A percentile compares a stretch with the other conserved stretches of the same genome.
Evolutionary conservation across 1,140 invertebrate species (phyloP).

Genomic region (Drosophila sproati): DNA sequence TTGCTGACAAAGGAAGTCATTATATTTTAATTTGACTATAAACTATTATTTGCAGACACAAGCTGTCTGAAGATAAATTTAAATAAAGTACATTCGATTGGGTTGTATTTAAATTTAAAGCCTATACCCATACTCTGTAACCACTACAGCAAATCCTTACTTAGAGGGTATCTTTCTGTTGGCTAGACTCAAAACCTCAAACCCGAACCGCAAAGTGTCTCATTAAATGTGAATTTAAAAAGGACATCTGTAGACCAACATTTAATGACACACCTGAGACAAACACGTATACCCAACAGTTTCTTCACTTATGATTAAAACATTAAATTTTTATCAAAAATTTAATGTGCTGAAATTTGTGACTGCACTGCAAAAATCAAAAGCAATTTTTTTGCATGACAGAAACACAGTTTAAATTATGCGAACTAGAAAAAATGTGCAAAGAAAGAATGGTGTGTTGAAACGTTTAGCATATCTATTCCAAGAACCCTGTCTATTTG

Average conservation of each 20-base stretch:
- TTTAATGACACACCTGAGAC: slow-evolving; percentile 42
- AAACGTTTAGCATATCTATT: slow-evolving; percentile 19
- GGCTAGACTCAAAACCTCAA: not conserved
- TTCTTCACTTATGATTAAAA: not conserved
- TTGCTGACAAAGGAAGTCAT: not conserved
- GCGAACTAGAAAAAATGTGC: slow-evolving; percentile 24
- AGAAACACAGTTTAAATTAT: slow-evolving; percentile 49
- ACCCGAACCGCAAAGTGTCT: slow-evolving; percentile 36
- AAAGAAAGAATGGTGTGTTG: slow-evolving; percentile 14
- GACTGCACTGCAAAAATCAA: slow-evolving; percentile 58
- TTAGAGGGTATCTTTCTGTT: too few relatives aligned
- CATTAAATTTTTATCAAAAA: slow-evolving; percentile 7
- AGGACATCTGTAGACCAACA: not conserved
- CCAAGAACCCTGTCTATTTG: slow-evolving; percentile 49
- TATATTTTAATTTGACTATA: not conserved
- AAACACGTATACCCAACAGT: not conserved
- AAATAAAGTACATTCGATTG: too few relatives aligned
- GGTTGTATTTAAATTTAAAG: too few relatives aligned
- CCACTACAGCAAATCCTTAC: too few relatives aligned
- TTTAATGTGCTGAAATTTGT: slow-evolving; percentile 70
- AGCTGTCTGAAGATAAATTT: too few relatives aligned
- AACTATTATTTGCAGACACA: not conserved
- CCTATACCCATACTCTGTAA: too few relatives aligned
- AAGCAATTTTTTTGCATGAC: slow-evolving; percentile 26
- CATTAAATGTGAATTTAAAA: slow-evolving; percentile 53